Evolutionary conservation across 2,888 invertebrate genomes (phyloP).

Genomic region (Metacarcinus magister): DNA sequence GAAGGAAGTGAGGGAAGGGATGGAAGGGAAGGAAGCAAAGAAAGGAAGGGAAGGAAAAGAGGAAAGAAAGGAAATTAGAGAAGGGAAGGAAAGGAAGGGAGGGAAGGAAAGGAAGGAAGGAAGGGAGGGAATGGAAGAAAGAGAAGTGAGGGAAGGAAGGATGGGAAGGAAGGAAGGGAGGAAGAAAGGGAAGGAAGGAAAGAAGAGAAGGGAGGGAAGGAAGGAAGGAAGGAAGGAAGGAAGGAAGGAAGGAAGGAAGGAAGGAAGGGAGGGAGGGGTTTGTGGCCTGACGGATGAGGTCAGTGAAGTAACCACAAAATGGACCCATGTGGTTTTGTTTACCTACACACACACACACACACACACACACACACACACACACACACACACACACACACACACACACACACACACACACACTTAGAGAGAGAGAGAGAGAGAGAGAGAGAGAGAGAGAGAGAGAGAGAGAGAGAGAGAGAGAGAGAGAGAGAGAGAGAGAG

Average conservation of each 20-base stretch:
- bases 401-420: neutral
- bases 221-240: neutral
- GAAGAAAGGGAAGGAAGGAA: neutral
- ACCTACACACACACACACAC: conserved; percentile 49
- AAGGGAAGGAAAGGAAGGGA: neutral
- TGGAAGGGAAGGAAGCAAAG: neutral
- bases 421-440: neutral
- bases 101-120: neutral
- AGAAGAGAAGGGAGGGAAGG: neutral
- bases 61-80: neutral
- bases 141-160: no score
- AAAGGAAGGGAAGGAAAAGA: neutral
- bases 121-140: neutral
- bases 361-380: conserved; percentile 58
- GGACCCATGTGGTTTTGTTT: neutral
- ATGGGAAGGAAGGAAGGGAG: neutral
- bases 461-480: conserved; percentile 41
- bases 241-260: neutral
- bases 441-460: conserved; percentile 19
- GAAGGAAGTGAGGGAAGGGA: neutral
- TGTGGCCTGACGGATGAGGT: neutral
- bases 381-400: neutral
- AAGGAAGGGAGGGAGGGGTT: neutral
- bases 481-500: neutral
- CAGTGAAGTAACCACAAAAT: neutral